phyloP scores from a whole-genome alignment of 2,113 vertebrate species.

The Bos indicus region DNA sequence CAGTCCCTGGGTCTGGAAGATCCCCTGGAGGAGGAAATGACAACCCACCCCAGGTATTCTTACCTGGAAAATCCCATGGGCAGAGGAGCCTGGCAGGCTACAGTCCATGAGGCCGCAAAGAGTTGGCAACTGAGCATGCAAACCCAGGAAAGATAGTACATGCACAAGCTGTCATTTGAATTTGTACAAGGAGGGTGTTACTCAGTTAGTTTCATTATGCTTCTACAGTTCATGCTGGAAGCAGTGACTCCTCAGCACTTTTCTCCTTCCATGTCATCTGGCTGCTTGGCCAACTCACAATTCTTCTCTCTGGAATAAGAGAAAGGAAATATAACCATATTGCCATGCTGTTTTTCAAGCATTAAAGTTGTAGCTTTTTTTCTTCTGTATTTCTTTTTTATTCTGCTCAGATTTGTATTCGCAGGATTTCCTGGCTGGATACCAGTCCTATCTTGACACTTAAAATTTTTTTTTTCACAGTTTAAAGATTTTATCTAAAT shows the following conservation, averaged over 20 bases:
- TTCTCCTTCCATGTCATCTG: background rate
- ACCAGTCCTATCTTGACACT: background rate
- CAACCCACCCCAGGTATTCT: background rate
- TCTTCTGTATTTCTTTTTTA: constrained; percentile 21
- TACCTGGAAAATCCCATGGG: background rate
- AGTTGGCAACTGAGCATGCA: background rate
- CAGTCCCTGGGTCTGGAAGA: background rate
- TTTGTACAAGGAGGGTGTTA: background rate
- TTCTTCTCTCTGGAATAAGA: background rate
- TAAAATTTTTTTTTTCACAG: background rate
- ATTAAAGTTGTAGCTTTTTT: background rate
- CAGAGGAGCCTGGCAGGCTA: background rate
- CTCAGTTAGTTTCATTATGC: background rate
- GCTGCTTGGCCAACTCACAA: background rate
- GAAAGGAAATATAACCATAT: background rate
- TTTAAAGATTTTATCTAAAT: background rate
- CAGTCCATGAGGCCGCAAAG: background rate
- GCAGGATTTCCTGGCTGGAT: constrained; percentile 12
- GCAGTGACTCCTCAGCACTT: background rate
- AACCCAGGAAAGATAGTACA: background rate
- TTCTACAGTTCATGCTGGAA: background rate
- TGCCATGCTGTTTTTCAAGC: background rate
- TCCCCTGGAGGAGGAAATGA: background rate
- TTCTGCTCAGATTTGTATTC: constrained; percentile 5
- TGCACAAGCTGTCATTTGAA: background rate